A percentile compares a stretch with the other conserved stretches of the same genome.
Conservation (phyloP, 2,113 vertebrate genomes). For the Cavia porcellus region DNA sequence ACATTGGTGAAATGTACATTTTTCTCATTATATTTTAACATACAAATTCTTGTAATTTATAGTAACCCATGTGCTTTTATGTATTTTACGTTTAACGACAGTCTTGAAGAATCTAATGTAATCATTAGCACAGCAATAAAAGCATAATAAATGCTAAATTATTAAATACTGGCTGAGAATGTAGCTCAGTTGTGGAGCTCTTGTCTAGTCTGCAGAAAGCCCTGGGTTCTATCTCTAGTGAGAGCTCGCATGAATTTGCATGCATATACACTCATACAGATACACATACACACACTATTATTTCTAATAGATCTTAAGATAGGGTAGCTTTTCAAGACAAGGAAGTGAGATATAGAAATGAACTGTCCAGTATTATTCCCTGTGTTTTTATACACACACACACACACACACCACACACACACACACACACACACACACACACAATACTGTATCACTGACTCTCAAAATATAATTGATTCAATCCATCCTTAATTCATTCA, state of each 20-base stretch:
- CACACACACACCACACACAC: too few species aligned
- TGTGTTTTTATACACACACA: background rate
- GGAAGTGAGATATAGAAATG: background rate
- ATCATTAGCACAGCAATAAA: background rate
- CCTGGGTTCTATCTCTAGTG: background rate
- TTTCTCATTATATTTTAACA: constrained; percentile 16
- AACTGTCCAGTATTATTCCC: background rate
- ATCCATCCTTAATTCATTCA: constrained; percentile 16
- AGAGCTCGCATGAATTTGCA: background rate
- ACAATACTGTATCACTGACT: background rate
- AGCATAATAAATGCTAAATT: constrained; percentile 37
- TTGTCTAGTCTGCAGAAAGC: background rate
- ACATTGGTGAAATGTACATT: background rate
- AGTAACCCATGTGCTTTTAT: background rate
- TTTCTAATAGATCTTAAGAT: constrained; percentile 15
- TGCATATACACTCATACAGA: background rate
- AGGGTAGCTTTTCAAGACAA: background rate
- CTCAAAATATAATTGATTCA: constrained; percentile 4
- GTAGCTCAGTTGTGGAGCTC: background rate
- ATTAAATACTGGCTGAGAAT: background rate
- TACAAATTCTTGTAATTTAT: constrained; percentile 37
- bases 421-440: background rate
- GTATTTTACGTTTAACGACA: constrained; percentile 43
- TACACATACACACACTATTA: background rate
- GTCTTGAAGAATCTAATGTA: constrained; percentile 31